These are phyloP conservation scores for Bufotes viridis DNA, from an alignment of 2,797 vertebrate species.

Conservation along the genomic window DNA sequence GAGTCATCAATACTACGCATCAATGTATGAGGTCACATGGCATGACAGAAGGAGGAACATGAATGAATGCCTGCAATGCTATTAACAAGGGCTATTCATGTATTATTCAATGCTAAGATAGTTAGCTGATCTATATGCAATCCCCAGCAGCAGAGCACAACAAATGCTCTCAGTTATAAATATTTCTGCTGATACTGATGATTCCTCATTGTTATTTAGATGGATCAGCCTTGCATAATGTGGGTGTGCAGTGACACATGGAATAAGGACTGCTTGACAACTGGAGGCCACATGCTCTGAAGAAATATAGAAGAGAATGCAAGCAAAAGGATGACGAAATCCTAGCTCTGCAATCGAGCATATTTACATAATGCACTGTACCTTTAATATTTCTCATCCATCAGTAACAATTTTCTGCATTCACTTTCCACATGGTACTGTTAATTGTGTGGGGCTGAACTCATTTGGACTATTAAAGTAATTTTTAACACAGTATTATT, in stretches of 20 bases:
- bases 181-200: slow-evolving; percentile 40
- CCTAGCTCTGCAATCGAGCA: background rate
- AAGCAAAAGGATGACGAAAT: background rate
- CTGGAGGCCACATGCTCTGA: slow-evolving; percentile 29
- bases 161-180: slow-evolving; percentile 20
- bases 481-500: background rate
- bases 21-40: background rate
- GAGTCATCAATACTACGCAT: background rate
- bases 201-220: slow-evolving; percentile 24
- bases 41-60: background rate
- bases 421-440: background rate
- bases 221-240: slow-evolving; percentile 32
- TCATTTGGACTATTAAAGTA: background rate
- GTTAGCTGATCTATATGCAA: slow-evolving; percentile 23
- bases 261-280: slow-evolving; percentile 8
- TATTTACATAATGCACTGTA: background rate
- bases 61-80: slow-evolving; percentile 16
- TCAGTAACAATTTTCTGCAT: slow-evolving; percentile 6
- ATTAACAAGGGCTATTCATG: slow-evolving; percentile 4
- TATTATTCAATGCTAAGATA: slow-evolving; percentile 10
- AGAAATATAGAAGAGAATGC: slow-evolving; percentile 10
- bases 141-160: slow-evolving; percentile 7
- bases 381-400: background rate
- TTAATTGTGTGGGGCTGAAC: background rate
- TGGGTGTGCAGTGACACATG: slow-evolving; percentile 28